Evolutionary conservation across 1,140 invertebrate species (phyloP), one percentile per base, ranked within the genome.

Genomic region (Trigoniulus corallinus): DNA sequence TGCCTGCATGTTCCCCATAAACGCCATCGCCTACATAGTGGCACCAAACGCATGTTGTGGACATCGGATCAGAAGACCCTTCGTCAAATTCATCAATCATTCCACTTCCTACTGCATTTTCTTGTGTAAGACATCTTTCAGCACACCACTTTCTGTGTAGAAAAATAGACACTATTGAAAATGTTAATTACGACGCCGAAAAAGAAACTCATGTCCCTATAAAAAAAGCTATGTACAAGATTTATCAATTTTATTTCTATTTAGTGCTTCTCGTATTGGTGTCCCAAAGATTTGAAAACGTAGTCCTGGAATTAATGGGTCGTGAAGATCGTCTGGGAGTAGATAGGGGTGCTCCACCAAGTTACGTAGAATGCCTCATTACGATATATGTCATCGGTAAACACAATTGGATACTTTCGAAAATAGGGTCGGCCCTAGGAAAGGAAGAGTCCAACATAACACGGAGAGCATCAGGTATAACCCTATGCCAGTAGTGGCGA

Each of bases 61-160:
- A 21, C 67, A 75, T 50, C 84, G 85, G 57, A 81, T 92, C 76
- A 85, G 84, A 64, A 88, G 88, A 60, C 88, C 89, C 0, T 93
- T 93, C 64, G 86, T 93, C 59, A 93, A 93, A 65, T 95, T 95
- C 66, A 88, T 94, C 56, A 84, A 79, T 59, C 85, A 93, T 62
- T 89, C 86, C 3, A 77, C 82, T 2, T 88, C 86, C 1, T 94
- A 93, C 64, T 82, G 82, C 54, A 78, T 86, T 55, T 92, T 93
- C 66, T 71, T 93, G n/a, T 74, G 83, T 86, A 69, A 78, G 80
- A 39, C 18, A 13, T 39, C 12, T 39, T 39, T n/a, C n/a, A n/a
- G n/a, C n/a, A n/a, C n/a, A n/a, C n/a, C n/a, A 18, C 18, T 39
- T 39, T 39, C 37, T 39, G 12, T 39, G 37, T 12, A 39, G 37